Evolutionary conservation across 2,888 invertebrate species (phyloP).

Genomic region (Dicyrtoma fusca): DNA sequence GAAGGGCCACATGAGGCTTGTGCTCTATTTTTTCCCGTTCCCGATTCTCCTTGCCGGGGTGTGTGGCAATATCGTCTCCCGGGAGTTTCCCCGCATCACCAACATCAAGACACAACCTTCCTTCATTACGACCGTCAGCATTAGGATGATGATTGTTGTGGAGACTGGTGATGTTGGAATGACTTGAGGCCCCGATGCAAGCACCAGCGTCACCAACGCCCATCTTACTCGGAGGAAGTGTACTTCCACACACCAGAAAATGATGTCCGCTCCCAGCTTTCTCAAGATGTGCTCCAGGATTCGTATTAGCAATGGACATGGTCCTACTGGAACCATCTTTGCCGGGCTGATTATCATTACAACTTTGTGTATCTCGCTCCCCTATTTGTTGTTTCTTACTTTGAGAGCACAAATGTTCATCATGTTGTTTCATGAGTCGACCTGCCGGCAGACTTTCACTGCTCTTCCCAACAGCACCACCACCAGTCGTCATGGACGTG

Average conservation of each 20-base stretch:
- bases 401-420: neutral
- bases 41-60: slow-evolving; percentile 12
- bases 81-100: neutral
- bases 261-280: neutral
- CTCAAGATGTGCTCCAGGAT: neutral
- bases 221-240: neutral
- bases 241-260: neutral
- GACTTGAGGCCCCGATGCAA: neutral
- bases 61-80: neutral
- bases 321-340: neutral
- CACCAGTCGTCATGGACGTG: neutral
- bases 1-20: slow-evolving; percentile 2
- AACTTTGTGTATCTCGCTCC: neutral
- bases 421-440: neutral
- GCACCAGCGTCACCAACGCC: neutral
- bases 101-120: neutral
- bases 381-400: neutral
- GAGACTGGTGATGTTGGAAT: neutral
- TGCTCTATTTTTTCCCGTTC: slow-evolving; percentile 2
- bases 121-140: neutral
- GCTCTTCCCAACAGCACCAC: neutral
- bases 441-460: slow-evolving; percentile 2
- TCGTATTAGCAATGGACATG: neutral
- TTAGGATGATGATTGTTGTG: neutral
- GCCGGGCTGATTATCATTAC: neutral